phyloP scores from a whole-genome alignment of 2,797 vertebrate genomes.

The Bovichtus variegatus region DNA sequence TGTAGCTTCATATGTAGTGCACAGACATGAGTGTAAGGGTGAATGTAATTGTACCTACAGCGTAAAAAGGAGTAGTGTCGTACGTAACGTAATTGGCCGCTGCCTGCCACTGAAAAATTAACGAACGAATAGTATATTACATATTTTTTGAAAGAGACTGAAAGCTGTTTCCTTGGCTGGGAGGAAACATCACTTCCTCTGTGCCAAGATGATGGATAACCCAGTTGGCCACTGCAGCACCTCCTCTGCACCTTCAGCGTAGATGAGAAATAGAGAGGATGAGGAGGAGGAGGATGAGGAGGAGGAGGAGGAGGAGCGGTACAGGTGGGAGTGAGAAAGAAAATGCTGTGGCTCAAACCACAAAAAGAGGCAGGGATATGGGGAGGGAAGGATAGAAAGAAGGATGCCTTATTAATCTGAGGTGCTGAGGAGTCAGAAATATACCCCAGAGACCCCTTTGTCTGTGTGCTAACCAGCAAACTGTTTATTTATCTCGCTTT shows the following conservation, averaged over 20 bases:
- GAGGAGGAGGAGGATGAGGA: not conserved
- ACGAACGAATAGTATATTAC: not conserved
- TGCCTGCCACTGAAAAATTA: not conserved
- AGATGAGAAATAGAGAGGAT: conserved; percentile 31
- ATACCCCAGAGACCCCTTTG: conserved; percentile 65
- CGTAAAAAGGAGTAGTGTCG: not conserved
- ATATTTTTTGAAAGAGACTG: not conserved
- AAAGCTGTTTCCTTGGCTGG: conserved; percentile 11
- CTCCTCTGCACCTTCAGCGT: conserved; percentile 37
- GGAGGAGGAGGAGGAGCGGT: conserved; percentile 12
- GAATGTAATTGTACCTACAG: not conserved
- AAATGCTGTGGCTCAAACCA: conserved; percentile 9
- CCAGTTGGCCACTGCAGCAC: conserved; percentile 32
- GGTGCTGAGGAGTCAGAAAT: conserved; percentile 37
- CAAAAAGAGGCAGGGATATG: conserved; percentile 9
- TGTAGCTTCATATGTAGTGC: not conserved
- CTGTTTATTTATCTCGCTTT: conserved; percentile 28
- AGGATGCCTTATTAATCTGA: conserved; percentile 45
- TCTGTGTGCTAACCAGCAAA: conserved; percentile 51
- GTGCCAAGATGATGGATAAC: conserved; percentile 50
- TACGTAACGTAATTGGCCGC: not conserved
- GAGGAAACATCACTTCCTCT: conserved; percentile 46
- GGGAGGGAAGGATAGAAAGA: not conserved
- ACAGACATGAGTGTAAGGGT: not conserved
- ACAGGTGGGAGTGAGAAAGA: conserved; percentile 47